Percentiles rank a stretch among this genome's conserved stretches.
phyloP scores from a whole-genome alignment of 1,140 invertebrate genomes.

The Meloidogyne chitwoodi region DNA sequence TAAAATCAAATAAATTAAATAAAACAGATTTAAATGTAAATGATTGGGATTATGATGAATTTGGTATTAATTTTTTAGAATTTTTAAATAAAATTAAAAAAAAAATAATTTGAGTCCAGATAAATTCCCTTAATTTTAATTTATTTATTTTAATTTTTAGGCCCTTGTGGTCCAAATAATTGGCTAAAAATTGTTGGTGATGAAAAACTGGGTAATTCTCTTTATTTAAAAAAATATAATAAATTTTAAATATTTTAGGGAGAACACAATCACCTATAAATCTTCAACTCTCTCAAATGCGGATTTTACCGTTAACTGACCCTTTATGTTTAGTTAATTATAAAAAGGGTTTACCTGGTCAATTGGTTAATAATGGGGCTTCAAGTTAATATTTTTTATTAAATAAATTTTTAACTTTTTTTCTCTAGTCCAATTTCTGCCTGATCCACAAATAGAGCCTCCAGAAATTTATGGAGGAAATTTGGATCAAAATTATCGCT shows the following conservation, averaged over 20 bases:
- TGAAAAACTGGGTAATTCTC: neutral
- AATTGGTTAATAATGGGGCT: conserved; percentile 52
- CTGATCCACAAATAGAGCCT: conserved; percentile 30
- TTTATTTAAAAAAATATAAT: neutral
- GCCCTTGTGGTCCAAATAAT: conserved; percentile 35
- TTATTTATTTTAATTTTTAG: neutral
- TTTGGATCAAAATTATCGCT: conserved; percentile 52
- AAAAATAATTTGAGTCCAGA: too few relatives aligned
- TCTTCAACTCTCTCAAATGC: conserved; percentile 39
- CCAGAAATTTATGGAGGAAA: conserved; percentile 54
- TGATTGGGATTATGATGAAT: conserved; percentile 27
- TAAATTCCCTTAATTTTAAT: too few relatives aligned
- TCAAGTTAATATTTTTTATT: conserved; percentile 27
- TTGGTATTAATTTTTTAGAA: neutral
- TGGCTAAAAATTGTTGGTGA: conserved; percentile 33
- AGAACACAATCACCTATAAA: conserved; percentile 52
- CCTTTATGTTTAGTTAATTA: conserved; percentile 52
- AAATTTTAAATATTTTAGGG: conserved; percentile 16
- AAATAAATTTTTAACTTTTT: neutral
- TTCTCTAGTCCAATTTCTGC: conserved; percentile 52
- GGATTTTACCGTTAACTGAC: conserved; percentile 31
- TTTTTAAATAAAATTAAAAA: too few relatives aligned
- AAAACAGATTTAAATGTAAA: neutral
- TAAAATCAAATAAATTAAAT: neutral
- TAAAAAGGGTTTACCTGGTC: conserved; percentile 39